These are phyloP conservation scores for Carcharodon carcharias DNA, from an alignment of 2,797 vertebrate genomes.

Conservation along the genomic window DNA sequence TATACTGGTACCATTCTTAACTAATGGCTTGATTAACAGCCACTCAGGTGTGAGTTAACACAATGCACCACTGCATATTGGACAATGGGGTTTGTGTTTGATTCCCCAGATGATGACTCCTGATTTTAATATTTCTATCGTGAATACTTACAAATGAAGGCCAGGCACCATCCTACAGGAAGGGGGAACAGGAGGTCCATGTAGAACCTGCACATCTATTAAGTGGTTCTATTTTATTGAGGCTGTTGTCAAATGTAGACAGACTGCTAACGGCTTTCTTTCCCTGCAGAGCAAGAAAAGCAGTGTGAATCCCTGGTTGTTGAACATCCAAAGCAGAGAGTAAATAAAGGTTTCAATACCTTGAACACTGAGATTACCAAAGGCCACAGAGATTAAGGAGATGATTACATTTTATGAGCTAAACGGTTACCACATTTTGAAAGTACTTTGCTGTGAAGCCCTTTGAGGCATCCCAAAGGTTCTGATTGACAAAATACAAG, in stretches of 20 bases:
- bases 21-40: not conserved
- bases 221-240: not conserved
- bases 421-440: not conserved
- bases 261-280: not conserved
- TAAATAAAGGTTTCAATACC: not conserved
- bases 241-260: not conserved
- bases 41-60: not conserved
- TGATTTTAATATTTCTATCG: not conserved
- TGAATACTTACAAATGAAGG: not conserved
- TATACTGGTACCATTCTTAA: not conserved
- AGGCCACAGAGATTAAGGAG: not conserved
- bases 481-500: not conserved
- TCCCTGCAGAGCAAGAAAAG: not conserved
- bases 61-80: not conserved
- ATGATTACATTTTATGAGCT: not conserved
- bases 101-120: not conserved
- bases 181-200: not conserved
- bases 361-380: not conserved
- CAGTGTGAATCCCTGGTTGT: not conserved
- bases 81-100: not conserved
- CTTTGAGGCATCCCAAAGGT: not conserved
- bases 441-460: not conserved
- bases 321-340: not conserved
- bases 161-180: not conserved
- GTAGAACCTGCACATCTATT: not conserved